Conservation (phyloP, 2,888 invertebrate genomes). For the Trissonchulus sp. region DNA sequence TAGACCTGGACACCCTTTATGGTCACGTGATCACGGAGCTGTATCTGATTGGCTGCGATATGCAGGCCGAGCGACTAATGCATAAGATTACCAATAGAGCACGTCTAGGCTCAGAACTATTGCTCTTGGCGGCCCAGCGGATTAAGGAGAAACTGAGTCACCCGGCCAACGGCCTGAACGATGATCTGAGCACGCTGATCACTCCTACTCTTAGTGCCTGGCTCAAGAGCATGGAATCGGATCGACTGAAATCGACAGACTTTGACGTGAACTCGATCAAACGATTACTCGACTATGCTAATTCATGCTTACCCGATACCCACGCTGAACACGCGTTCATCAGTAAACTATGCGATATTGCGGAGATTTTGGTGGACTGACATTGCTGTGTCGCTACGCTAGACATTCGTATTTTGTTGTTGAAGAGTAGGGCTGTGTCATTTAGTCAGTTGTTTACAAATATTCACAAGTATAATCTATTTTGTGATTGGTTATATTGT, state of each 20-base stretch:
- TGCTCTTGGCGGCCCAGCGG: constrained; percentile 9
- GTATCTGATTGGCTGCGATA: constrained; percentile 14
- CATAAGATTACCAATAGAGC: neutral
- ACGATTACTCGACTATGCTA: constrained; percentile 13
- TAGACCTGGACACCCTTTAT: constrained; percentile 2
- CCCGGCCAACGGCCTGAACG: neutral
- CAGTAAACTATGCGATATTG: too few species aligned
- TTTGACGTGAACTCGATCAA: neutral
- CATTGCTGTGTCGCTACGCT: too few species aligned
- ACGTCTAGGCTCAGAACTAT: constrained; percentile 19
- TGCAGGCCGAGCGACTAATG: constrained; percentile 12
- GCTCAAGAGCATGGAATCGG: neutral
- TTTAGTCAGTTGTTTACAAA: too few species aligned
- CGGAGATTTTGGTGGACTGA: too few species aligned
- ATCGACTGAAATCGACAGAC: neutral
- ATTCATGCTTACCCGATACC: constrained; percentile 15
- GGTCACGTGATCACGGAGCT: neutral
- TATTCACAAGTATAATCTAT: too few species aligned
- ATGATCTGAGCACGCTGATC: neutral
- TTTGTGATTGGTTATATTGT: too few species aligned
- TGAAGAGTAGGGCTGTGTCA: too few species aligned
- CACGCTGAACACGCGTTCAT: neutral
- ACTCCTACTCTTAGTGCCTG: constrained; percentile 15
- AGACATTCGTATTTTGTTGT: too few species aligned
- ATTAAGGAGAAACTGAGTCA: neutral